A percentile compares a stretch with the other conserved stretches of the same genome.
These are phyloP conservation scores for Drosophila quadrilineata DNA, from an alignment of 1,140 invertebrate genomes.

Conservation along the genomic window DNA sequence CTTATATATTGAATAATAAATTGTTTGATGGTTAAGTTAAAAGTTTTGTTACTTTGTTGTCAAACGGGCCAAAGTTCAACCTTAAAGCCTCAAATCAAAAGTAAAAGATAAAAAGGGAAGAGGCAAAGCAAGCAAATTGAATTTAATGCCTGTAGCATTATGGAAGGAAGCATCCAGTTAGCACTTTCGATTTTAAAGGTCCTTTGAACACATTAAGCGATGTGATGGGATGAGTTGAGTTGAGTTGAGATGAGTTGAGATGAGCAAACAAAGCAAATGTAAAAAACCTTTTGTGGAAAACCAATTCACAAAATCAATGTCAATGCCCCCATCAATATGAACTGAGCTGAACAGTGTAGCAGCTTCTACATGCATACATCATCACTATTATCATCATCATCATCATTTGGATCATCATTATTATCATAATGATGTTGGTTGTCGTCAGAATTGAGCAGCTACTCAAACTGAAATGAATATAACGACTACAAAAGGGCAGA, in stretches of 20 bases:
- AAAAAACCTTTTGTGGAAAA: slow-evolving; percentile 12
- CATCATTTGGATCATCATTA: too few species aligned
- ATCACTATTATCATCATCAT: too few species aligned
- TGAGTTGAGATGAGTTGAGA: too few species aligned
- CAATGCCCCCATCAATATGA: slow-evolving; percentile 39
- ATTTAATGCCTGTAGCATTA: slow-evolving; percentile 15
- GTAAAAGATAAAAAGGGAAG: not conserved
- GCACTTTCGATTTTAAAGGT: slow-evolving; percentile 3
- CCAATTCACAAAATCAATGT: slow-evolving; percentile 40
- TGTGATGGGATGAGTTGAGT: too few species aligned
- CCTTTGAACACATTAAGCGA: slow-evolving; percentile 17
- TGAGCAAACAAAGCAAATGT: not conserved
- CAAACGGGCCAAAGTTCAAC: not conserved
- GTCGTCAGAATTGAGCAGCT: not conserved
- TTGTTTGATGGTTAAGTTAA: slow-evolving; percentile 51
- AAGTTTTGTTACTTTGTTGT: slow-evolving; percentile 41
- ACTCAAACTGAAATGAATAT: slow-evolving; percentile 11
- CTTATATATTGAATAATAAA: slow-evolving; percentile 69
- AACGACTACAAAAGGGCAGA: slow-evolving; percentile 22
- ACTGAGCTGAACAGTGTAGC: not conserved
- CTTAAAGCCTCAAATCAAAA: not conserved
- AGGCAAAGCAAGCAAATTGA: slow-evolving; percentile 24
- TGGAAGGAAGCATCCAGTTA: slow-evolving; percentile 5
- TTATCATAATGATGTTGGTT: too few species aligned
- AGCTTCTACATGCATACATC: slow-evolving; percentile 18